A percentile compares a stretch with the other conserved stretches of the same genome.
Conservation (phyloP, 2,113 vertebrate species). For the Martes martes region DNA sequence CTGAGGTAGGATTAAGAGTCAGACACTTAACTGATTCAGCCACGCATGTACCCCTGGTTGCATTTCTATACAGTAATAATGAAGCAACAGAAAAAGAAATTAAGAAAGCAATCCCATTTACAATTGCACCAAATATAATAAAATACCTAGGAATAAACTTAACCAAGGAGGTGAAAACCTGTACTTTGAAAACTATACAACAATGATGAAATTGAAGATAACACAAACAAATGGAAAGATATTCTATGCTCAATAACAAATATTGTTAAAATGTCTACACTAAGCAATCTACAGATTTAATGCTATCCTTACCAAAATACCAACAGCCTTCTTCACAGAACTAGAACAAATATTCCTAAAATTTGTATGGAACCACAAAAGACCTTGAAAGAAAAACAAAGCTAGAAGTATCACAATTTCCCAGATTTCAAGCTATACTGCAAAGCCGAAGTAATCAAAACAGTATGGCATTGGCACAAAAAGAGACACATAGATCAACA, state of each 20-base stretch:
- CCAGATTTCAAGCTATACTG: background rate
- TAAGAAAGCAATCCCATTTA: background rate
- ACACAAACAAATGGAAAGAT: background rate
- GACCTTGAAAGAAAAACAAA: background rate
- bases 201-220: background rate
- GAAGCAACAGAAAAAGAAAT: background rate
- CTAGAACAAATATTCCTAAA: background rate
- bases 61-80: background rate
- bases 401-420: background rate
- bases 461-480: background rate
- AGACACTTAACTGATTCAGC: background rate
- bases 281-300: background rate
- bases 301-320: background rate
- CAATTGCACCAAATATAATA: background rate
- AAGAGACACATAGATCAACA: background rate
- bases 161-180: background rate
- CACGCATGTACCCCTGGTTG: background rate
- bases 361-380: background rate
- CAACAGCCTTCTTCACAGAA: background rate
- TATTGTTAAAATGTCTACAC: background rate
- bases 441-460: background rate
- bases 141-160: background rate
- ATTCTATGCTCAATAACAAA: background rate
- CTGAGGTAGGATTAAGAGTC: background rate
- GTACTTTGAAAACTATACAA: background rate